phyloP scores from a whole-genome alignment of 2,113 vertebrate species.

The Rhea pennata region DNA sequence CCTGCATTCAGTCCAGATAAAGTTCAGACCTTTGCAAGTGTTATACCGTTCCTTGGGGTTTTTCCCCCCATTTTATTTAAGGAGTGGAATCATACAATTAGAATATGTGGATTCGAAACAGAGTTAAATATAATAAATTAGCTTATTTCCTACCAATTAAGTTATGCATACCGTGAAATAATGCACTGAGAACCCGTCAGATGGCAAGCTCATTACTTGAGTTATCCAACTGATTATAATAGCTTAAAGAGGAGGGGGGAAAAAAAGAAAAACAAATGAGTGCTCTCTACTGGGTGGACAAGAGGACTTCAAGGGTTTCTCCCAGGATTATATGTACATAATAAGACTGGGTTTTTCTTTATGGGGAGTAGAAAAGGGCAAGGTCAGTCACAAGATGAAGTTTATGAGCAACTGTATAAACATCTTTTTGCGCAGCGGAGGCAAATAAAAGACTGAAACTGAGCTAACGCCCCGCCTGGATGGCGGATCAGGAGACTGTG shows the following conservation, averaged over 20 bases:
- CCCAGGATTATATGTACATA: neutral
- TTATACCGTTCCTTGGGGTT: neutral
- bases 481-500: neutral
- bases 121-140: neutral
- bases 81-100: neutral
- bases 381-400: neutral
- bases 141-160: neutral
- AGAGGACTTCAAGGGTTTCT: neutral
- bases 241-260: neutral
- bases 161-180: neutral
- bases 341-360: neutral
- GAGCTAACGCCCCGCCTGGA: accelerated
- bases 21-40: neutral
- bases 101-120: neutral
- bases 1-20: neutral
- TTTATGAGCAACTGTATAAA: too few species aligned
- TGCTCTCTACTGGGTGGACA: neutral
- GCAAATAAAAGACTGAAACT: neutral
- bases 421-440: neutral
- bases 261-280: neutral
- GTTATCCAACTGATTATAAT: neutral
- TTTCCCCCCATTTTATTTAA: neutral
- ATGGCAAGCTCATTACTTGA: neutral
- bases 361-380: neutral
- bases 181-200: neutral